Conservation (phyloP, 2,888 invertebrate species). For the Lithosia quadra region DNA sequence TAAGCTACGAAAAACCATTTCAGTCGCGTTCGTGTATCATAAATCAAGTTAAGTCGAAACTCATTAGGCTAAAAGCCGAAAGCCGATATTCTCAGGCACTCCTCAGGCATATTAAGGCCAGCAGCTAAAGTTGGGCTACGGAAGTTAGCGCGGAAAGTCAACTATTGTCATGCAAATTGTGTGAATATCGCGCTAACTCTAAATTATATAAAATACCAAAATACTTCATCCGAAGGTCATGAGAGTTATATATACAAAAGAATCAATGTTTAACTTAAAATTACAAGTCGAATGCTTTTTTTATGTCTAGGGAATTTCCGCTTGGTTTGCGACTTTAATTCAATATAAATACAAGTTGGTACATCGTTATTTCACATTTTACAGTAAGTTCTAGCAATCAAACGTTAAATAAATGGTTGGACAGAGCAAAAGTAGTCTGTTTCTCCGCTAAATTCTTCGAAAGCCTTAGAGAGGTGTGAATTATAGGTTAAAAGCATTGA, state of each 20-base stretch:
- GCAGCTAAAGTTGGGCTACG: not conserved
- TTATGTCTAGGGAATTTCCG: slow-evolving; percentile 15
- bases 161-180: slow-evolving; percentile 17
- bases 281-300: slow-evolving; percentile 10
- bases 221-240: slow-evolving; percentile 29
- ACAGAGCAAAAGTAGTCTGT: too few species aligned
- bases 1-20: not conserved
- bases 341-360: not conserved
- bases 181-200: not conserved
- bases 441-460: too few species aligned
- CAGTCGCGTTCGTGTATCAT: not conserved
- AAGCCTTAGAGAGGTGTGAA: slow-evolving; percentile 1
- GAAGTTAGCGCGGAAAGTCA: not conserved
- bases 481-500: too few species aligned
- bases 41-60: not conserved
- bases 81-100: not conserved
- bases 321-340: not conserved
- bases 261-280: slow-evolving; percentile 10
- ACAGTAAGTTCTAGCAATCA: too few species aligned
- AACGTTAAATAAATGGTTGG: too few species aligned
- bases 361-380: too few species aligned
- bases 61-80: not conserved
- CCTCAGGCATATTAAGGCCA: not conserved
- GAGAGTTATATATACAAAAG: slow-evolving; percentile 23
- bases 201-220: slow-evolving; percentile 5